phyloP scores from a whole-genome alignment of 1,140 invertebrate species.

The Pinna nobilis region DNA sequence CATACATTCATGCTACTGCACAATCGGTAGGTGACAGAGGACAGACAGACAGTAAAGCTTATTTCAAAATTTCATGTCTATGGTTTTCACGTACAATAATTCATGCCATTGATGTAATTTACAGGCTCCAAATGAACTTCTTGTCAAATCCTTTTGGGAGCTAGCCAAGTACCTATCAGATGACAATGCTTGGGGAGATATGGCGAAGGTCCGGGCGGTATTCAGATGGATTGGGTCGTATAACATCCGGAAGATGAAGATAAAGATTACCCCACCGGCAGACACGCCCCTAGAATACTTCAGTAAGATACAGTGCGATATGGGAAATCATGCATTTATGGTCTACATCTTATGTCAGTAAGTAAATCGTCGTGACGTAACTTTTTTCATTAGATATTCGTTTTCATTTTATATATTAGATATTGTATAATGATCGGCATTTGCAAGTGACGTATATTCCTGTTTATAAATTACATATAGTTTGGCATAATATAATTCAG shows the following conservation, averaged over 20 bases:
- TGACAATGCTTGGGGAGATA: conserved; percentile 15
- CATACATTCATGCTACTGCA: background rate
- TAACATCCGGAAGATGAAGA: conserved; percentile 41
- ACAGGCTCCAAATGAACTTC: conserved; percentile 45
- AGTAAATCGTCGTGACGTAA: background rate
- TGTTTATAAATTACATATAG: no score
- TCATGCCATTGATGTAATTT: background rate
- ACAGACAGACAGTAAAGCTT: no score
- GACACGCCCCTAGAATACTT: conserved; percentile 53
- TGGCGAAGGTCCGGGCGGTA: conserved; percentile 50
- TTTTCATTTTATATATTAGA: no score
- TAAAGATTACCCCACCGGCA: conserved; percentile 24
- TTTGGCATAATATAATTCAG: no score
- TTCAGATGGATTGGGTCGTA: conserved; percentile 58
- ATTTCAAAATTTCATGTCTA: no score
- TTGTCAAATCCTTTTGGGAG: conserved; percentile 45
- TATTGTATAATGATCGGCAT: no score
- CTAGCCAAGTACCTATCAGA: conserved; percentile 48
- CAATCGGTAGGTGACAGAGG: background rate
- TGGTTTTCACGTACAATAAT: background rate
- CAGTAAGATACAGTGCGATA: conserved; percentile 54
- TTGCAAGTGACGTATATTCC: no score
- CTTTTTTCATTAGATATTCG: background rate
- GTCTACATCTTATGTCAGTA: conserved; percentile 60
- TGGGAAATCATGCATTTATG: conserved; percentile 59